phyloP scores from a whole-genome alignment of 2,888 invertebrate genomes.

The Hetaerina titia region DNA sequence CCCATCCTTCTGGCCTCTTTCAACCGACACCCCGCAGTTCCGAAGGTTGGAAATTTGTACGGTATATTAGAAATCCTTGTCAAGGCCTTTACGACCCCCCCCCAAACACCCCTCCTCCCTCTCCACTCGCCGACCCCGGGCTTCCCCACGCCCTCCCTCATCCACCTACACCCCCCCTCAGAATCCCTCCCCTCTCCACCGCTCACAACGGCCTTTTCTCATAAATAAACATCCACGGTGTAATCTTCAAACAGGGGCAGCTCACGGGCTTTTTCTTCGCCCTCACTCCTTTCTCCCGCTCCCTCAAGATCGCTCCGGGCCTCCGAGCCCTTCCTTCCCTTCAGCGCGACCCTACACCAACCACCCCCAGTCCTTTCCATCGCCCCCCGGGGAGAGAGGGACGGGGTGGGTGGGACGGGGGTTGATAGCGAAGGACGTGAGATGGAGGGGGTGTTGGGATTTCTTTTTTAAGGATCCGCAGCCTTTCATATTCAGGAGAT shows the following conservation, averaged over 20 bases:
- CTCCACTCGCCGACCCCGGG: no score
- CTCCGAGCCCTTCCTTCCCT: not conserved
- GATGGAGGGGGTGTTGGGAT: not conserved
- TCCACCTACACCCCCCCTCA: not conserved
- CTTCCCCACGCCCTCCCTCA: no score
- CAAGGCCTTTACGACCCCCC: not conserved
- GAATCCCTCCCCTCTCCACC: not conserved
- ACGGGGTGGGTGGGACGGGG: not conserved
- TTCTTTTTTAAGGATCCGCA: not conserved
- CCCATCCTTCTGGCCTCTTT: not conserved
- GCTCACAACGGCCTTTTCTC: slow-evolving; percentile 25
- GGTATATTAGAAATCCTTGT: slow-evolving; percentile 65
- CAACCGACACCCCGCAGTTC: slow-evolving; percentile 42
- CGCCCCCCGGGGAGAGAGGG: not conserved
- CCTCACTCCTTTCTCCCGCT: not conserved
- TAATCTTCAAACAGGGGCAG: slow-evolving; percentile 27
- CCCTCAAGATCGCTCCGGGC: not conserved
- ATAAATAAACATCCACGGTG: slow-evolving; percentile 60
- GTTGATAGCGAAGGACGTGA: not conserved
- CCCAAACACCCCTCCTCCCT: not conserved
- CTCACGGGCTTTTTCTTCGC: not conserved
- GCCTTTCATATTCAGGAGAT: not conserved
- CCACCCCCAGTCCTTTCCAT: not conserved
- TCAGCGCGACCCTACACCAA: not conserved
- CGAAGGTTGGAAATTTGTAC: slow-evolving; percentile 58